Evolutionary conservation across 1,140 invertebrate species (phyloP).

Genomic region (Cydia pomonella): DNA sequence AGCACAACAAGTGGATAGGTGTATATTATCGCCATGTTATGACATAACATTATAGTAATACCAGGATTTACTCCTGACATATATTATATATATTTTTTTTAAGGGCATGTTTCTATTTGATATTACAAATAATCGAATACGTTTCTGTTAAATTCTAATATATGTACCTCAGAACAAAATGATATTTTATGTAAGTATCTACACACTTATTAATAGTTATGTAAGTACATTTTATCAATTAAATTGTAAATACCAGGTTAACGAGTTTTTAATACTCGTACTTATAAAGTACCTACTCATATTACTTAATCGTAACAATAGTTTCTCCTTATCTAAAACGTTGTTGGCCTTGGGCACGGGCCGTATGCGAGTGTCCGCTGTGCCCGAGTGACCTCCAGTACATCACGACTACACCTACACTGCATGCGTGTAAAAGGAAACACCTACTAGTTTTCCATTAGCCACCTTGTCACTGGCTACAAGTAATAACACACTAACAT

Average conservation of each 20-base stretch:
- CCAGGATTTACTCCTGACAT: too few relatives aligned
- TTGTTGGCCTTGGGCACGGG: conserved; percentile 5
- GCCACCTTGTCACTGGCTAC: not conserved
- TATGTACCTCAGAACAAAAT: too few relatives aligned
- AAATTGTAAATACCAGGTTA: conserved; percentile 5
- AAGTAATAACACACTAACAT: conserved; percentile 8
- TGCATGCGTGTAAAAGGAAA: conserved; percentile 23
- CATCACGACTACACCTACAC: conserved; percentile 28
- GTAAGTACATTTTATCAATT: not conserved
- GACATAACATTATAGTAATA: too few relatives aligned
- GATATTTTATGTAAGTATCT: not conserved
- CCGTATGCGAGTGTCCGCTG: not conserved
- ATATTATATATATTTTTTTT: too few relatives aligned
- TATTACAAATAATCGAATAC: too few relatives aligned
- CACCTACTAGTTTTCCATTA: conserved; percentile 28
- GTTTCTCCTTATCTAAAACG: conserved; percentile 16
- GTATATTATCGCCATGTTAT: too few relatives aligned
- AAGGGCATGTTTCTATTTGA: too few relatives aligned
- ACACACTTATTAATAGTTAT: not conserved
- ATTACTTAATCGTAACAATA: conserved; percentile 25
- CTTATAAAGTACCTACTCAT: not conserved
- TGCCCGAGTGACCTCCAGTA: conserved; percentile 22
- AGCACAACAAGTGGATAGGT: not conserved
- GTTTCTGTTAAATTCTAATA: too few relatives aligned
- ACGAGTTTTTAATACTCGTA: not conserved